Conservation (phyloP, 2,888 invertebrate genomes). For the Stenoptilia bipunctidactyla region DNA sequence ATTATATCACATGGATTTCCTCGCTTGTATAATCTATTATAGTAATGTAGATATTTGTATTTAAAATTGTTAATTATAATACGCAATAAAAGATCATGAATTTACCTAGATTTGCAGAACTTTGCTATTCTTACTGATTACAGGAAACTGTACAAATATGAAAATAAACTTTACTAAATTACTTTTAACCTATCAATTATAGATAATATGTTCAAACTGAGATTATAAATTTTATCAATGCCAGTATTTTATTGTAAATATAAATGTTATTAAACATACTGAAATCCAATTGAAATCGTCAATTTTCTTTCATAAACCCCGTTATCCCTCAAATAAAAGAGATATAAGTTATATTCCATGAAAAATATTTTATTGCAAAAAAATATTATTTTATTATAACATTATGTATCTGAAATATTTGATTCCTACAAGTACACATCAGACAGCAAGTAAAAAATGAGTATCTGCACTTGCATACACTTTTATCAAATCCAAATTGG, state of each 20-base stretch:
- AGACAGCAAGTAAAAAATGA: constrained; percentile 28
- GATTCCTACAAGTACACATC: constrained; percentile 30
- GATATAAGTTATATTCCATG: constrained; percentile 23
- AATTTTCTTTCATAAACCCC: constrained; percentile 27
- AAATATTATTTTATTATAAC: constrained; percentile 51
- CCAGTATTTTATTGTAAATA: constrained; percentile 70
- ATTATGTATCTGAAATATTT: constrained; percentile 43
- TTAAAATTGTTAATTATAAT: too few relatives aligned
- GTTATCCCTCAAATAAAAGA: constrained; percentile 7
- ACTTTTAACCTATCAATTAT: constrained; percentile 19
- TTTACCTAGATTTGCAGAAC: too few relatives aligned
- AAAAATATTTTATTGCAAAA: constrained; percentile 61
- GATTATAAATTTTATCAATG: constrained; percentile 47
- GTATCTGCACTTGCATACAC: constrained; percentile 61
- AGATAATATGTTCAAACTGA: constrained; percentile 21
- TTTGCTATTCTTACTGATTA: too few relatives aligned
- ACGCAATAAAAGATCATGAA: too few relatives aligned
- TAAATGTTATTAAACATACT: constrained; percentile 60
- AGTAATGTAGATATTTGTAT: too few relatives aligned
- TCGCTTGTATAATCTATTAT: too few relatives aligned
- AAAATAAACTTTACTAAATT: neutral
- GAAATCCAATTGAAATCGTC: constrained; percentile 35
- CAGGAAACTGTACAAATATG: too few relatives aligned
- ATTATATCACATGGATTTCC: too few relatives aligned
- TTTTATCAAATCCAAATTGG: constrained; percentile 25